Base-by-base conservation (phyloP, 1,140 invertebrate species). In the Pararge aegeria region DNA sequence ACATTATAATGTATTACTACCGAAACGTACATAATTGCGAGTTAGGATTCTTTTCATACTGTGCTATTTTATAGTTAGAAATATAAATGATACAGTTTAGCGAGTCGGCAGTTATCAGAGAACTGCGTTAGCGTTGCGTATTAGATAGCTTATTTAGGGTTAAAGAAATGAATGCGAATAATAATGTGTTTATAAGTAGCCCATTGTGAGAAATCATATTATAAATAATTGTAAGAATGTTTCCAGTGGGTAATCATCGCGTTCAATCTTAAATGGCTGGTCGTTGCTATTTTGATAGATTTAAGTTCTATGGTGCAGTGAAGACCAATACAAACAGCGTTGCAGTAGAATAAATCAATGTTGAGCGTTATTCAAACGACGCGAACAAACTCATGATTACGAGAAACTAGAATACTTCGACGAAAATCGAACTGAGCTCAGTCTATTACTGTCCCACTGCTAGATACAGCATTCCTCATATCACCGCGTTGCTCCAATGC, bases 81-180 rank as follows among this genome's bases (percentile, higher is more conserved):
- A 37, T 37, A 2, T 37, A 12, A 37, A 4, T 2, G 7, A 2
- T 12, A 37, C 3, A 12, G 2, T 37, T 9, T 37, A 12, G 7
- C n/a, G 4, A 12, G 30, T 37, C 30, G n/a, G 4, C n/a, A 10
- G 30, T 37, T n/a, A 2, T 9, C 4, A 37, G n/a, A 37, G 10
- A n/a, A n/a, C n/a, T n/a, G n/a, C n/a, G n/a, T 29, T 29, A 5
- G 10, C 10, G 4, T 38, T 38, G 34, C 34, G 13, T 38, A 16
- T 42, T 13, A 42, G 38, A 13, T 42, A 42, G 38, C n/a, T 42
- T 42, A 16, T 42, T 42, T 4, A 16, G 38, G 10, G 38, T 42
- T 42, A 42, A 13, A 16, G 38, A 42, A 37, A 37, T 37, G 7
- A 12, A 37, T 12, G 30, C 30, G 30, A 37, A 37, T 12, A 37